These are phyloP conservation scores for Euschistus heros DNA, from an alignment of 1,140 invertebrate species.

Conservation along the genomic window DNA sequence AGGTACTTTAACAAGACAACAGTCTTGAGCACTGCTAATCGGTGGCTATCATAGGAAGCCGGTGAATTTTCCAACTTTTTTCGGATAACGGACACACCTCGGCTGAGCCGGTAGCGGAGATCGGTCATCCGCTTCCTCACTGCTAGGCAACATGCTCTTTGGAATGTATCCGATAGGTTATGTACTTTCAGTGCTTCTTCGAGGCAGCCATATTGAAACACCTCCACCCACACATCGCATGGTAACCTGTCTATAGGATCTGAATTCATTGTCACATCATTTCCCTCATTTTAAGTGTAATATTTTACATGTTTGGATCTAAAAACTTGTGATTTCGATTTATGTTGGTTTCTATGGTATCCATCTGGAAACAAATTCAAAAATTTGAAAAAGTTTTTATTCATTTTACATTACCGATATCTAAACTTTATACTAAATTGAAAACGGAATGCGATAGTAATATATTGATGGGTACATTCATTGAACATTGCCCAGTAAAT, in stretches of 20 bases:
- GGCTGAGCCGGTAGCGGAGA: not conserved
- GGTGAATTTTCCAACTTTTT: not conserved
- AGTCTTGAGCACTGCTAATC: not conserved
- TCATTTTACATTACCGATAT: too few relatives aligned
- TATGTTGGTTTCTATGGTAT: too few relatives aligned
- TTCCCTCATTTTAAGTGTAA: too few relatives aligned
- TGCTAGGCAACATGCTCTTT: not conserved
- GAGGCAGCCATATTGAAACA: not conserved
- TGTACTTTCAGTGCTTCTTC: constrained; percentile 7
- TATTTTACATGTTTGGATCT: too few relatives aligned
- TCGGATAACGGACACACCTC: not conserved
- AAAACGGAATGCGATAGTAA: too few relatives aligned
- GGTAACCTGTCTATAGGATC: not conserved
- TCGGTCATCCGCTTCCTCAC: not conserved
- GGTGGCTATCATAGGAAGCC: not conserved
- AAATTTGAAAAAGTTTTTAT: too few relatives aligned
- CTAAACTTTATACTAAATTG: too few relatives aligned
- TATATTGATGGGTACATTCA: too few relatives aligned
- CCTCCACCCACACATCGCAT: not conserved
- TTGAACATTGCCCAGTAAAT: too few relatives aligned
- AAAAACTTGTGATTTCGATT: too few relatives aligned
- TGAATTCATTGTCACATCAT: too few relatives aligned
- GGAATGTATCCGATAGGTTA: not conserved
- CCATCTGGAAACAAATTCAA: too few relatives aligned
- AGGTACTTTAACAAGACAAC: not conserved